A percentile compares a stretch with the other conserved stretches of the same genome.
Evolutionary conservation across 2,797 vertebrate genomes (phyloP).

Genomic region (Nannoperca australis): DNA sequence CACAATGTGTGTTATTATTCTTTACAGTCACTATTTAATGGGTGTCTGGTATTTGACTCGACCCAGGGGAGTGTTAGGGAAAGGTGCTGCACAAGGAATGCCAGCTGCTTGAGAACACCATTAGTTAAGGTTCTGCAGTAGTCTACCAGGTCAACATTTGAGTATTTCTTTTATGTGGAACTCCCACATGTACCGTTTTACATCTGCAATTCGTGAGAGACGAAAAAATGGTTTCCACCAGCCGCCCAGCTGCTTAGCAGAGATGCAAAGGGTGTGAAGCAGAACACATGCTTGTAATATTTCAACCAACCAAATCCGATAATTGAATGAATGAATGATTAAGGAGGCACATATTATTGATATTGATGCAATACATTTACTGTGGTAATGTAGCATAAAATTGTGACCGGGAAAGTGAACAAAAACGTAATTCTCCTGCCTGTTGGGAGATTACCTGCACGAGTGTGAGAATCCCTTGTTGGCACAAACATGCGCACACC

Average conservation of each 20-base stretch:
- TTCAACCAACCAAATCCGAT: constrained; percentile 30
- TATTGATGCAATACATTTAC: constrained; percentile 35
- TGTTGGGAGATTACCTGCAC: neutral
- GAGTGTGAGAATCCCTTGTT: no score
- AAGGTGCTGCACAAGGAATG: neutral
- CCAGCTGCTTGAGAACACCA: neutral
- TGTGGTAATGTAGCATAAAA: constrained; percentile 48
- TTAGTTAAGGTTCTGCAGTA: neutral
- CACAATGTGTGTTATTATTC: constrained; percentile 25
- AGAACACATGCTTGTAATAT: neutral
- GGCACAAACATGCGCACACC: no score
- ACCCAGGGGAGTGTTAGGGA: constrained; percentile 2
- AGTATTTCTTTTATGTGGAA: neutral
- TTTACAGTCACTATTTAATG: constrained; percentile 8
- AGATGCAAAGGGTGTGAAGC: constrained; percentile 23
- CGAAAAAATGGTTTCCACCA: neutral
- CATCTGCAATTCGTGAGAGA: neutral
- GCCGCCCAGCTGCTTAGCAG: neutral
- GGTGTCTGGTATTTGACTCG: constrained; percentile 13
- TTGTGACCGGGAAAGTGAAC: constrained; percentile 25
- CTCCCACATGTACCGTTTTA: neutral
- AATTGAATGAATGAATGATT: constrained; percentile 46
- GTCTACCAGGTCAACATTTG: neutral
- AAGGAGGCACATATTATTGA: constrained; percentile 38
- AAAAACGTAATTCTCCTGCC: neutral